These are phyloP conservation scores for Drosophila nr. medialis DNA, from an alignment of 2,888 invertebrate genomes.

Conservation along the genomic window DNA sequence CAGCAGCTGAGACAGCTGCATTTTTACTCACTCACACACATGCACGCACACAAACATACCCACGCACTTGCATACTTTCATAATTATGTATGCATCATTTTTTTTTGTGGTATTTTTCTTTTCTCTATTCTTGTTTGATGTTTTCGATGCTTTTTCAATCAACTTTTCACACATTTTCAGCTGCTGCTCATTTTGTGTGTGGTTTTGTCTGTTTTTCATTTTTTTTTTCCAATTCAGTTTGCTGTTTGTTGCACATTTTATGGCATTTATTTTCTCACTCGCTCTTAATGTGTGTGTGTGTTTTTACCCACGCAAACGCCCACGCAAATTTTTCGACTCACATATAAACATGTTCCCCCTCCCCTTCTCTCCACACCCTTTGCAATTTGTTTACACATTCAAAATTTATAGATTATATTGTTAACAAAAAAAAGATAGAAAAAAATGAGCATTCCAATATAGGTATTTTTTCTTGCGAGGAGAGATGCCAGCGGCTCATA, in stretches of 20 bases:
- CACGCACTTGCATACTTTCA: constrained; percentile 54
- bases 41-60: constrained; percentile 14
- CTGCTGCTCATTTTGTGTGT: constrained; percentile 40
- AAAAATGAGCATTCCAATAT: constrained; percentile 16
- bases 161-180: constrained; percentile 52
- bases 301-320: constrained; percentile 58
- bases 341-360: constrained; percentile 15
- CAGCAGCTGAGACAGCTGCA: constrained; percentile 52
- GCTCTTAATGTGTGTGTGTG: constrained; percentile 3
- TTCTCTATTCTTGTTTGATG: constrained; percentile 53
- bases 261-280: constrained; percentile 12
- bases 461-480: constrained; percentile 15
- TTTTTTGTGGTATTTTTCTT: constrained; percentile 23
- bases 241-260: constrained; percentile 52
- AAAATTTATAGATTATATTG: constrained; percentile 30
- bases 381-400: constrained; percentile 50
- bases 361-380: background rate
- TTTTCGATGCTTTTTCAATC: constrained; percentile 70
- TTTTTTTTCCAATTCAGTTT: constrained; percentile 13
- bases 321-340: constrained; percentile 60
- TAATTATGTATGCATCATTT: constrained; percentile 47
- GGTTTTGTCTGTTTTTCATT: constrained; percentile 18
- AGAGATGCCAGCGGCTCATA: constrained; percentile 21
- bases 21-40: constrained; percentile 14
- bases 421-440: constrained; percentile 1